phyloP scores from a whole-genome alignment of 92 coral and sea anemone genomes.

The Phenganax stokvisi region DNA sequence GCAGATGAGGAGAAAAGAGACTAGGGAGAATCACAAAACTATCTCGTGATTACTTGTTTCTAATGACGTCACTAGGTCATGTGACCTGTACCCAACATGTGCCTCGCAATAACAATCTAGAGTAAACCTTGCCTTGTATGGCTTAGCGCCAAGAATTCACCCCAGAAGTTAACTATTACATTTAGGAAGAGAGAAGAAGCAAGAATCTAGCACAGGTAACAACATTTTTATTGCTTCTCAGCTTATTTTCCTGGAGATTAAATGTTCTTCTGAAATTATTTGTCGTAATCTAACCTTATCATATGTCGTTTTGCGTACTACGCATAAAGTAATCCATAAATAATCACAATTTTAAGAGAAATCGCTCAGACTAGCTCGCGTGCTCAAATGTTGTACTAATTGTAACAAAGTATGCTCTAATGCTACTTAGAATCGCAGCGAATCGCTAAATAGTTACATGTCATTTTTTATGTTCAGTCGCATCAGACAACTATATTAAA shows the following conservation, averaged over 20 bases:
- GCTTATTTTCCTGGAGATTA: neutral
- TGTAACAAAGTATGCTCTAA: neutral
- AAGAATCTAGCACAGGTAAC: neutral
- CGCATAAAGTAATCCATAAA: neutral
- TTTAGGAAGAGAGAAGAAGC: neutral
- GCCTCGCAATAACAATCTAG: slow-evolving; percentile 19
- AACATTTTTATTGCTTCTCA: neutral
- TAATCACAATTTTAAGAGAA: neutral
- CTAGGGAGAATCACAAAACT: slow-evolving; percentile 13
- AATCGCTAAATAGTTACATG: neutral
- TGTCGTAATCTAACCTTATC: neutral
- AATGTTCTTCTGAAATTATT: neutral
- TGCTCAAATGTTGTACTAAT: neutral
- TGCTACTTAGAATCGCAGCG: neutral
- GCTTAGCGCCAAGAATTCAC: slow-evolving; percentile 24
- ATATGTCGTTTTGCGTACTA: neutral
- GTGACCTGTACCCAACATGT: slow-evolving; percentile 24
- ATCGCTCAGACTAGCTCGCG: neutral
- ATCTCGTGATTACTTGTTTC: neutral
- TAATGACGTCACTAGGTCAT: slow-evolving; percentile 28
- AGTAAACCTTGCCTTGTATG: slow-evolving; percentile 35
- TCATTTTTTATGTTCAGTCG: neutral
- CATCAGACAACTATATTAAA: neutral
- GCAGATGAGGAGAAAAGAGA: neutral
- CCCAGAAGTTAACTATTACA: neutral